Percentiles rank a stretch among this genome's conserved stretches.
phyloP scores from a whole-genome alignment of 1,140 invertebrate genomes.

The Sinella curviseta region DNA sequence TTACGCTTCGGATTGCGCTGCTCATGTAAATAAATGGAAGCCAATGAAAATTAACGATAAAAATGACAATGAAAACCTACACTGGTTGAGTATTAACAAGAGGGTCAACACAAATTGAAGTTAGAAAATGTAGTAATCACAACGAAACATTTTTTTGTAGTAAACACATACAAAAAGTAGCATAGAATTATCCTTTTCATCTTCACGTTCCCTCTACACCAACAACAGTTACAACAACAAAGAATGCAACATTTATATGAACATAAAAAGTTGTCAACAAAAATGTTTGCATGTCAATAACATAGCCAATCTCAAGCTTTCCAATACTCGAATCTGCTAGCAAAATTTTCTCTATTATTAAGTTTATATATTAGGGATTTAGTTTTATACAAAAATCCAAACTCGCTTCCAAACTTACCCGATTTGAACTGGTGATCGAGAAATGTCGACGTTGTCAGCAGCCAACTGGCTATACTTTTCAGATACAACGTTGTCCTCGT shows the following conservation, averaged over 20 bases:
- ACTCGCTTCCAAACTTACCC: too few relatives aligned
- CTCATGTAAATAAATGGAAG: too few relatives aligned
- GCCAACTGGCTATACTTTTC: conserved; percentile 57
- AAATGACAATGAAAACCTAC: conserved; percentile 21
- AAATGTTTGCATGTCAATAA: too few relatives aligned
- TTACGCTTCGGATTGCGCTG: too few relatives aligned
- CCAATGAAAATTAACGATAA: too few relatives aligned
- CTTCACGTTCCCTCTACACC: too few relatives aligned
- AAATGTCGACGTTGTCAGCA: conserved; percentile 85
- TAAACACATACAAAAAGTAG: too few relatives aligned
- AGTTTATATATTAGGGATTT: conserved; percentile 36
- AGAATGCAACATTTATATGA: too few relatives aligned
- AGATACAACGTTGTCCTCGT: conserved; percentile 43
- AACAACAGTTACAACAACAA: too few relatives aligned
- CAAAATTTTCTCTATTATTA: conserved; percentile 46
- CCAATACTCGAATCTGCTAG: conserved; percentile 11
- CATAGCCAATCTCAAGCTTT: conserved; percentile 11
- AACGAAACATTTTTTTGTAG: background rate
- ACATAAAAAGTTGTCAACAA: too few relatives aligned
- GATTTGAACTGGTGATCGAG: conserved; percentile 77
- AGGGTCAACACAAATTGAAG: background rate
- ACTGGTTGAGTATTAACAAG: background rate
- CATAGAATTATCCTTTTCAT: too few relatives aligned
- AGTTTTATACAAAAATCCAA: too few relatives aligned
- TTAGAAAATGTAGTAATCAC: background rate